phyloP scores from a whole-genome alignment of 92 coral and sea anemone species.

The Scolanthus callimorphus region DNA sequence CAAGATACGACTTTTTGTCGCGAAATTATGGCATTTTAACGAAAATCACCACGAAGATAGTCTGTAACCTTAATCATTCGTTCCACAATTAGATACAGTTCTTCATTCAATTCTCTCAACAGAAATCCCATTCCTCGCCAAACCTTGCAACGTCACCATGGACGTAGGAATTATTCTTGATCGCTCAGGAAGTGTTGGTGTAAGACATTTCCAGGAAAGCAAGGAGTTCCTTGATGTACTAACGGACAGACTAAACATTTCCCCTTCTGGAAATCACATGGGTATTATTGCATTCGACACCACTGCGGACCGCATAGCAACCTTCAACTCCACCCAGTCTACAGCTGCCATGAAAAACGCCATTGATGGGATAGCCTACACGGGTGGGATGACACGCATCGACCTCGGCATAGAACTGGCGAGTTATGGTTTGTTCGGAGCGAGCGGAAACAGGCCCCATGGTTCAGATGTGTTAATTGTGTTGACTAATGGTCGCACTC shows the following conservation, averaged over 20 bases:
- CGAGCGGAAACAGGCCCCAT: slow-evolving; percentile 41
- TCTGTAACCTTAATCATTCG: too few species aligned
- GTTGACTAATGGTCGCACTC: too few species aligned
- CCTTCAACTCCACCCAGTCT: slow-evolving; percentile 45
- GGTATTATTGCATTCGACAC: slow-evolving; percentile 57
- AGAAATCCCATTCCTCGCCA: slow-evolving; percentile 19
- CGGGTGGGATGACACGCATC: slow-evolving; percentile 51
- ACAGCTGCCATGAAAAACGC: slow-evolving; percentile 35
- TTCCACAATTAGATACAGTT: too few species aligned
- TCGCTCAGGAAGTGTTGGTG: too few species aligned
- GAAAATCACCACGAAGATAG: too few species aligned
- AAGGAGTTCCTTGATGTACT: slow-evolving; percentile 39
- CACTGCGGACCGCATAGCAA: slow-evolving; percentile 28
- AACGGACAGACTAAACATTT: slow-evolving; percentile 44
- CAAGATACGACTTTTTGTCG: too few species aligned
- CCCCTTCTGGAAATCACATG: slow-evolving; percentile 48
- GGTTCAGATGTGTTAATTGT: slow-evolving; percentile 57
- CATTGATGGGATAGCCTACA: slow-evolving; percentile 36
- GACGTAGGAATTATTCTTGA: slow-evolving; percentile 57
- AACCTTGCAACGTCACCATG: slow-evolving; percentile 55
- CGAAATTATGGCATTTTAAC: too few species aligned
- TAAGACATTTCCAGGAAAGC: slow-evolving; percentile 31
- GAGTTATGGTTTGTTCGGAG: too few species aligned
- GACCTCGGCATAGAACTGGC: slow-evolving; percentile 50
- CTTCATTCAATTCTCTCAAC: too few species aligned